Percentiles rank a stretch among this genome's conserved stretches.
Evolutionary conservation across 1,140 invertebrate species (phyloP).

Genomic region (Caerostris darwini): DNA sequence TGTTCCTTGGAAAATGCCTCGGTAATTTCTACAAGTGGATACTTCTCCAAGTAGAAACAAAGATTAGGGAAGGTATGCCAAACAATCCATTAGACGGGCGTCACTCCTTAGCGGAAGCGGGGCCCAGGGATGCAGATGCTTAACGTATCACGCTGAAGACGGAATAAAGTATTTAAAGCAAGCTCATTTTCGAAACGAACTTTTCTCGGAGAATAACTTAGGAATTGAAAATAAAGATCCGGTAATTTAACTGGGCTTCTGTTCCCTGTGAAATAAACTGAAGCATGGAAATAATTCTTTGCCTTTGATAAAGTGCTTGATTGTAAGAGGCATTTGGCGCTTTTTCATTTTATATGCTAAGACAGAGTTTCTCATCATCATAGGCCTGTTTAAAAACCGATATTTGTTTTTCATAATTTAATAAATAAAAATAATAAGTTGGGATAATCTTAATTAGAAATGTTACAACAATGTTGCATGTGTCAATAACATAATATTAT

Average conservation of each 20-base stretch:
- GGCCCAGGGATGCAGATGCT: constrained; percentile 61
- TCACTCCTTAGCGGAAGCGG: constrained; percentile 32
- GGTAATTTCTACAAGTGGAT: constrained; percentile 74
- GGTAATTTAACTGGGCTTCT: background rate
- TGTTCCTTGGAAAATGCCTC: constrained; percentile 70
- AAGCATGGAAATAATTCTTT: background rate
- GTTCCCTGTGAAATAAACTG: background rate
- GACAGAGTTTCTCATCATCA: background rate
- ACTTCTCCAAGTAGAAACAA: constrained; percentile 70
- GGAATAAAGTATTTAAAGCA: constrained; percentile 64
- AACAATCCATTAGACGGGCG: constrained; percentile 73
- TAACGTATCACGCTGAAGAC: constrained; percentile 61
- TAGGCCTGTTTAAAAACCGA: no score
- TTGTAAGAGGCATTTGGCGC: no score
- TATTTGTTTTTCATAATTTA: no score
- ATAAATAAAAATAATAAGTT: no score
- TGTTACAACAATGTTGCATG: no score
- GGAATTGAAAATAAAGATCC: constrained; percentile 40
- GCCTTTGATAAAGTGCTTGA: background rate
- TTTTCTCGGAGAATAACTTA: constrained; percentile 36
- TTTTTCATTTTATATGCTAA: background rate
- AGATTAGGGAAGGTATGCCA: constrained; percentile 74
- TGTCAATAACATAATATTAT: no score
- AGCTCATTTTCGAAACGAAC: constrained; percentile 47
- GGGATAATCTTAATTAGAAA: no score